Evolutionary conservation across 37 sponge, comb jelly and placozoan species (phyloP), one percentile per base, ranked within the genome.

Genomic region (Halichondria panicea): DNA sequence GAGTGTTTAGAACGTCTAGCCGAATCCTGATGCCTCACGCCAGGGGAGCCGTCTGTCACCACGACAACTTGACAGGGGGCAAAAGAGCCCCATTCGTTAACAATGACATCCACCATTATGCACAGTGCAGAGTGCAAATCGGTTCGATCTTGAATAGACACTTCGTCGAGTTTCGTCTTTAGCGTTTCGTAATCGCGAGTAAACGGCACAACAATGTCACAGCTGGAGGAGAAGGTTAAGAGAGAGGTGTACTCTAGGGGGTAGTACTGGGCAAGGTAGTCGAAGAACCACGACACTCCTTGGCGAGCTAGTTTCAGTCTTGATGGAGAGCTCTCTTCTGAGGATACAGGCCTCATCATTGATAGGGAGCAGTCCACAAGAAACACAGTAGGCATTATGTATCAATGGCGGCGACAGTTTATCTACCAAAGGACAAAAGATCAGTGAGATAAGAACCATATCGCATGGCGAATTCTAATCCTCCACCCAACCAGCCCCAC

Each of bases 351-450:
- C 54, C 92, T 78, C 50, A 71, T 77, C 95, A 94, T 94, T 37
- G 95, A 94, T 45, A 94, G 82, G 27, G 95, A 94, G 18, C 73
- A 65, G 69, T 94, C 95, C 41, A 94, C 42, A 18, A 94, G 68
- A 7, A 94, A n/a, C 0, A 91, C 77, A 13, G 92, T 87, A n/a
- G 95, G 95, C 95, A 94, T 94, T 27, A 65, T 86, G 52, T 35
- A 37, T 66, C 59, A 55, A 3, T 55, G n/a, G n/a, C n/a, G n/a
- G n/a, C n/a, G n/a, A n/a, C n/a, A n/a, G n/a, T n/a, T n/a, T n/a
- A n/a, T n/a, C n/a, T n/a, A n/a, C n/a, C n/a, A n/a, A n/a, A n/a
- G n/a, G n/a, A n/a, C n/a, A n/a, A n/a, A n/a, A n/a, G n/a, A n/a
- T n/a, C n/a, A n/a, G n/a, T n/a, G n/a, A n/a, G n/a, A n/a, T n/a